A percentile compares a stretch with the other conserved stretches of the same genome.
These are phyloP conservation scores for Gymnocephalus cernua DNA, from an alignment of 2,113 vertebrate species.

Conservation along the genomic window DNA sequence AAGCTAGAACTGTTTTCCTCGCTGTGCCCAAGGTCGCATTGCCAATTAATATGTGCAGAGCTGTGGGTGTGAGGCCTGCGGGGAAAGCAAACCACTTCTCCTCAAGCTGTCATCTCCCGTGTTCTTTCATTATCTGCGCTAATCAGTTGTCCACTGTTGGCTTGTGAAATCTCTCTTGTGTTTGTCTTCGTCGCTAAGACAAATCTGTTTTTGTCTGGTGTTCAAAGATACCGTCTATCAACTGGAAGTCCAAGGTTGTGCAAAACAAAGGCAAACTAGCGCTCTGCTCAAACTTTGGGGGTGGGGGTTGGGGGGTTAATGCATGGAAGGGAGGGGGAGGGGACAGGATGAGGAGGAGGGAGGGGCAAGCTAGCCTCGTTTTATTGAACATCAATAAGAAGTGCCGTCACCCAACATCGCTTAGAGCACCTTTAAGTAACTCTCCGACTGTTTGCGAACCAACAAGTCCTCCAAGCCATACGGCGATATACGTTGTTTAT, in stretches of 20 bases:
- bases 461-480: too few relatives aligned
- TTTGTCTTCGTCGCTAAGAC: constrained; percentile 21
- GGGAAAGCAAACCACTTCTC: constrained; percentile 49
- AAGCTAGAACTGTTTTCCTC: constrained; percentile 63
- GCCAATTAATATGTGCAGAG: constrained; percentile 72
- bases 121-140: constrained; percentile 64
- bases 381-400: too few relatives aligned
- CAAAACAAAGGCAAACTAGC: not conserved
- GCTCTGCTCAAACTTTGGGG: not conserved
- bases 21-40: constrained; percentile 65
- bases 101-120: constrained; percentile 61
- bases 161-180: constrained; percentile 24
- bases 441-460: too few relatives aligned
- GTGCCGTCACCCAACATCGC: too few relatives aligned
- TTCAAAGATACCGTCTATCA: constrained; percentile 12
- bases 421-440: too few relatives aligned
- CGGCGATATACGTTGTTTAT: too few relatives aligned
- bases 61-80: constrained; percentile 58
- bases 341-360: too few relatives aligned
- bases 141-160: constrained; percentile 69
- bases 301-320: too few relatives aligned
- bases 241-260: not conserved
- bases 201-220: constrained; percentile 9
- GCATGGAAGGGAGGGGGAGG: too few relatives aligned
- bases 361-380: too few relatives aligned